Percentiles rank a stretch among this genome's conserved stretches.
Evolutionary conservation across 2,113 vertebrate genomes (phyloP).

Genomic region (Propithecus coquereli): DNA sequence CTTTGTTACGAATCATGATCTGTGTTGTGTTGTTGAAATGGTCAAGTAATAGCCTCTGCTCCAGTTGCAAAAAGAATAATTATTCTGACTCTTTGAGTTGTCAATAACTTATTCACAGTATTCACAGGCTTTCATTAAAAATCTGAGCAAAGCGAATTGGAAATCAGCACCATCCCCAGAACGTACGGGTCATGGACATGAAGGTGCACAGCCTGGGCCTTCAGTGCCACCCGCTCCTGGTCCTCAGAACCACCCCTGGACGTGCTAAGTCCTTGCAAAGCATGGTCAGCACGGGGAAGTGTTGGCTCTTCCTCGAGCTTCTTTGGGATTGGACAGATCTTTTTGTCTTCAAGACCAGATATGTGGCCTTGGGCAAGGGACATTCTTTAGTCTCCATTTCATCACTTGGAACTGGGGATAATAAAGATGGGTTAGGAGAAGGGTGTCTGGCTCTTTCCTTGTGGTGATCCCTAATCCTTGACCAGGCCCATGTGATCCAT

Average conservation of each 20-base stretch:
- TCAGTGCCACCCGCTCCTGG: neutral
- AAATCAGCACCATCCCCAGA: neutral
- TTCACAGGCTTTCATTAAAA: neutral
- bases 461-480: neutral
- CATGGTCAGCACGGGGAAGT: neutral
- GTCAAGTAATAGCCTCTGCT: conserved; percentile 8
- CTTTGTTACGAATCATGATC: neutral
- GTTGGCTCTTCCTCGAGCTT: neutral
- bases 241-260: neutral
- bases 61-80: neutral
- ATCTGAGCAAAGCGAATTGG: neutral
- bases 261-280: neutral
- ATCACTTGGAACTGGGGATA: neutral
- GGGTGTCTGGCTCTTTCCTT: neutral
- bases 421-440: neutral
- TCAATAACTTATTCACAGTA: neutral
- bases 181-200: neutral
- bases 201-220: neutral
- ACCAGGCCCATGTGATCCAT: neutral
- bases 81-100: neutral
- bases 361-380: neutral
- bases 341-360: neutral
- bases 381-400: neutral
- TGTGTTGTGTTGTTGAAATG: conserved; percentile 34
- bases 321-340: neutral